phyloP scores from a whole-genome alignment of 1,140 invertebrate species.

The Drosophila rufa region DNA sequence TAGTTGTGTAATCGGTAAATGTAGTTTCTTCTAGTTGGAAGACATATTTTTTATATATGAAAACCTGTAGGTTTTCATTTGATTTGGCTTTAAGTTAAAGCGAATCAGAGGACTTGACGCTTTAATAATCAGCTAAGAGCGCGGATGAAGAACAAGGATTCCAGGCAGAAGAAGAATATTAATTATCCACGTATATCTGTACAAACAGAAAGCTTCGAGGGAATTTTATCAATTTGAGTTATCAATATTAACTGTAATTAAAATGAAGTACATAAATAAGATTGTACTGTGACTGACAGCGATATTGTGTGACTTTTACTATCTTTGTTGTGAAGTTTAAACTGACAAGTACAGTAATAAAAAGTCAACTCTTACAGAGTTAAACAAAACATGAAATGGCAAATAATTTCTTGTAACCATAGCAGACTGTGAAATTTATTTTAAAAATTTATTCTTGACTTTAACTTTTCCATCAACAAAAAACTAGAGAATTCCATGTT shows the following conservation, averaged over 20 bases:
- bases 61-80: no score
- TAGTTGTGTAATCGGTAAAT: constrained; percentile 20
- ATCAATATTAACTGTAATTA: neutral
- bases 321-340: neutral
- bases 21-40: neutral
- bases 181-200: neutral
- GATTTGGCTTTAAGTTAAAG: neutral
- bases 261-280: no score
- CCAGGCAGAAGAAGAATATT: neutral
- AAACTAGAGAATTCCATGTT: no score
- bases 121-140: neutral
- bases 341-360: neutral
- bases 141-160: neutral
- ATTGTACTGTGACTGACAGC: neutral
- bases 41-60: no score
- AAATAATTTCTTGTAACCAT: neutral
- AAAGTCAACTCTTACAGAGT: neutral
- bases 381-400: neutral
- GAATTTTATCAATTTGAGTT: neutral
- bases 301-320: no score
- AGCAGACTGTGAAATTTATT: no score
- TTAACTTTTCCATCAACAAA: no score
- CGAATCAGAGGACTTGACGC: no score
- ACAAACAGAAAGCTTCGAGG: neutral
- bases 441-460: no score